phyloP scores from a whole-genome alignment of 2,888 invertebrate species.

The Lamellibrachia columna region DNA sequence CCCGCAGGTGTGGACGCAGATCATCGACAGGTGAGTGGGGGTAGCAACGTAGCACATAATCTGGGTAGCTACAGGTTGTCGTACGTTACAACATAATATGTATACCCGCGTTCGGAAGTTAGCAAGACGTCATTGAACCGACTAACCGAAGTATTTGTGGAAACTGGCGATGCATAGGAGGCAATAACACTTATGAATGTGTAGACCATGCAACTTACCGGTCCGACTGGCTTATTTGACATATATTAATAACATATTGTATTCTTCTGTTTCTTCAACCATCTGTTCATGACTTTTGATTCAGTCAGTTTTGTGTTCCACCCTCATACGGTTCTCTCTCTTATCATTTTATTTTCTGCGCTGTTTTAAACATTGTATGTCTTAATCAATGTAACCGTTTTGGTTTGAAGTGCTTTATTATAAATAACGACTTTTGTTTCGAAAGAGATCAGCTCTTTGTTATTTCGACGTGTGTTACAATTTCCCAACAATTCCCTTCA shows the following conservation, averaged over 20 bases:
- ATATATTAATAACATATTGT: too few species aligned
- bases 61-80: background rate
- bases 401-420: background rate
- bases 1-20: constrained; percentile 64
- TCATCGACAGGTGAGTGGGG: constrained; percentile 58
- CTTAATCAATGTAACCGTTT: too few species aligned
- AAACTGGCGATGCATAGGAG: too few species aligned
- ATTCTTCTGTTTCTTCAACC: background rate
- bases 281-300: background rate
- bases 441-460: background rate
- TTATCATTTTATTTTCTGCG: background rate
- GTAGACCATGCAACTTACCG: background rate
- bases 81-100: too few species aligned
- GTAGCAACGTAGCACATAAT: background rate
- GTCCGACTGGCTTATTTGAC: too few species aligned
- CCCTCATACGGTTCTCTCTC: too few species aligned
- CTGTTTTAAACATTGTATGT: background rate
- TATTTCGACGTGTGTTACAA: background rate
- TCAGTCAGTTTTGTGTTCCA: background rate
- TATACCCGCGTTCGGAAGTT: background rate
- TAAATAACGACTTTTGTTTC: background rate
- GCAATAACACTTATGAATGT: background rate
- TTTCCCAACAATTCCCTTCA: background rate
- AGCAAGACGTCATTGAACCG: background rate
- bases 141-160: background rate